Evolutionary conservation across 2,113 vertebrate species (phyloP).

Genomic region (Fregetta grallaria): DNA sequence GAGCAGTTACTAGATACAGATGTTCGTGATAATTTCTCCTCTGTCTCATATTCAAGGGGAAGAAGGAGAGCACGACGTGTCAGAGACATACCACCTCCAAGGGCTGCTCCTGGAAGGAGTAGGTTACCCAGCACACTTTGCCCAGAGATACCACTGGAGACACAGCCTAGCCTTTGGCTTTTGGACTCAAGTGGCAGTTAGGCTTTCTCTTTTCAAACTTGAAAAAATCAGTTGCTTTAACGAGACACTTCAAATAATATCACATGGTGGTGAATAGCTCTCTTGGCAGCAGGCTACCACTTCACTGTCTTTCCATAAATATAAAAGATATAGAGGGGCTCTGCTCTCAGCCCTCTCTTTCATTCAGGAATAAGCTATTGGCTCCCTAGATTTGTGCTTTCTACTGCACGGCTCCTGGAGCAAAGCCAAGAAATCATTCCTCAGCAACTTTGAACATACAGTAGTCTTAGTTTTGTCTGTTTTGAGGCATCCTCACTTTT

Average conservation of each 20-base stretch:
- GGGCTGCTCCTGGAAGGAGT: neutral
- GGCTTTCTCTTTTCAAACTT: conserved; percentile 19
- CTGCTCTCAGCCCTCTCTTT: neutral
- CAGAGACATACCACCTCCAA: neutral
- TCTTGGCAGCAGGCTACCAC: neutral
- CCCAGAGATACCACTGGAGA: neutral
- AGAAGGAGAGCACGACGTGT: neutral
- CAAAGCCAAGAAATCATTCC: neutral
- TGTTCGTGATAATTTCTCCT: neutral
- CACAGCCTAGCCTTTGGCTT: neutral
- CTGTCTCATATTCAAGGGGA: neutral
- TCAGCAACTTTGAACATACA: neutral
- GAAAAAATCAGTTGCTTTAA: conserved; percentile 40
- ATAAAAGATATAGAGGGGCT: neutral
- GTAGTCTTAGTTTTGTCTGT: neutral
- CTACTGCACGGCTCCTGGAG: neutral
- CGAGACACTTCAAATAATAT: conserved; percentile 27
- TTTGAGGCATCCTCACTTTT: neutral
- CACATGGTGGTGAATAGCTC: neutral
- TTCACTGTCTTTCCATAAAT: neutral
- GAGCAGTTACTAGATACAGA: neutral
- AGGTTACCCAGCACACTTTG: neutral
- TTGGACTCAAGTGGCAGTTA: neutral
- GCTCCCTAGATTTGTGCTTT: neutral
- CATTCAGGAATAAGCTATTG: neutral